Conservation (phyloP, 2,797 vertebrate species). For the Cygnus olor region DNA sequence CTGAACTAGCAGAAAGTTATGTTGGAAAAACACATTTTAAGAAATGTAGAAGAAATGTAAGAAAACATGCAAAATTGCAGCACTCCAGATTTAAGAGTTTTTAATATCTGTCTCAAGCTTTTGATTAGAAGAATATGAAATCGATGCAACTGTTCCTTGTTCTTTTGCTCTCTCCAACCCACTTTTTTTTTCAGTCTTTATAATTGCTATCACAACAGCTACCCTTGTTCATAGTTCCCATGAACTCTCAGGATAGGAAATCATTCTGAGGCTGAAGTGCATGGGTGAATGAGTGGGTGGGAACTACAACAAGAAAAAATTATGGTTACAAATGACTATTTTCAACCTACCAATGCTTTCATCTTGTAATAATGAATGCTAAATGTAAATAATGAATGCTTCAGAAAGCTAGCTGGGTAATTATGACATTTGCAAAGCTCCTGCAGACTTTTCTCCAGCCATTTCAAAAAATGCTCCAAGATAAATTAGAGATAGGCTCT, state of each 20-base stretch:
- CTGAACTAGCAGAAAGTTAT: background rate
- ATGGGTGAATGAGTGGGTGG: conserved; percentile 62
- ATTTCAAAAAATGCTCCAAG: conserved; percentile 1
- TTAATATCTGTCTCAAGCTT: conserved; percentile 30
- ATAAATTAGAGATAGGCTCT: background rate
- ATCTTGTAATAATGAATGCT: conserved; percentile 50
- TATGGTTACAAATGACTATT: conserved; percentile 60
- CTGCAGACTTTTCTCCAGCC: conserved; percentile 7
- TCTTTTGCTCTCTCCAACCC: background rate
- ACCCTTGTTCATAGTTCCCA: conserved; percentile 72
- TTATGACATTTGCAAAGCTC: conserved; percentile 26
- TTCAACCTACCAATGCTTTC: conserved; percentile 61
- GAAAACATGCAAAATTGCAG: background rate
- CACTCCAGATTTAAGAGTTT: background rate
- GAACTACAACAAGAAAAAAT: background rate
- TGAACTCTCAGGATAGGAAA: conserved; percentile 66
- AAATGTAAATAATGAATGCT: conserved; percentile 12
- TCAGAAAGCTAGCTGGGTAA: conserved; percentile 23
- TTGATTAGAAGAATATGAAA: conserved; percentile 65
- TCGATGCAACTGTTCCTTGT: conserved; percentile 33
- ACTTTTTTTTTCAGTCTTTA: conserved; percentile 16
- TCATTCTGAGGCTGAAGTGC: conserved; percentile 56
- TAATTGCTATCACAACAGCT: conserved; percentile 58
- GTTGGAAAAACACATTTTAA: background rate
- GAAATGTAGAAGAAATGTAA: background rate